Conservation (phyloP, 1,140 invertebrate species). For the Dendroctonus ponderosae region DNA sequence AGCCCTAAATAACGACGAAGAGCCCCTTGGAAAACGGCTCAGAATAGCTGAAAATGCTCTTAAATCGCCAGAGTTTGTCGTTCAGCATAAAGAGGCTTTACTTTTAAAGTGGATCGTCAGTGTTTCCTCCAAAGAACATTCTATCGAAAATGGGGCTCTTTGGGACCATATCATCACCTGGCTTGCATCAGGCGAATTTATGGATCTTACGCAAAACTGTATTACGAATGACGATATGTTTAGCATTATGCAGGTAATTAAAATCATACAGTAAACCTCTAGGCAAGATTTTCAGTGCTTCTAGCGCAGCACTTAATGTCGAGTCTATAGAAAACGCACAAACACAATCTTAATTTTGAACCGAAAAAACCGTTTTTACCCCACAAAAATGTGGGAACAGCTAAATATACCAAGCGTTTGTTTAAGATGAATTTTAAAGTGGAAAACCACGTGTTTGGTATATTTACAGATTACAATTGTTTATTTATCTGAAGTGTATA, state of each 20-base stretch:
- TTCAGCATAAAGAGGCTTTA: slow-evolving; percentile 36
- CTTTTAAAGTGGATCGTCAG: slow-evolving; percentile 41
- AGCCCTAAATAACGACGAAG: slow-evolving; percentile 36
- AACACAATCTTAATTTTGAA: neutral
- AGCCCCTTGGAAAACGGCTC: slow-evolving; percentile 42
- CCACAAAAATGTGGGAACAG: too few species aligned
- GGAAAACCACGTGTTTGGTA: too few species aligned
- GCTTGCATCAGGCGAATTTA: slow-evolving; percentile 35
- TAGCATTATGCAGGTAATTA: slow-evolving; percentile 30
- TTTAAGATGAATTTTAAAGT: too few species aligned
- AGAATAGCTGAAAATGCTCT: slow-evolving; percentile 43
- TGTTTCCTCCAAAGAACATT: neutral
- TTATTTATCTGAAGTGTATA: too few species aligned
- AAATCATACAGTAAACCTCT: neutral
- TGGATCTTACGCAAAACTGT: slow-evolving; percentile 35
- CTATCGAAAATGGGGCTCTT: slow-evolving; percentile 16
- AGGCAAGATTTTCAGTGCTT: neutral
- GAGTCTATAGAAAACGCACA: neutral
- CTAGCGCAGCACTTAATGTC: neutral
- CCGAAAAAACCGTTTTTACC: neutral
- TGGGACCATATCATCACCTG: slow-evolving; percentile 34
- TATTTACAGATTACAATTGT: too few species aligned
- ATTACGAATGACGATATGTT: slow-evolving; percentile 33
- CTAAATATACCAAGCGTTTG: too few species aligned
- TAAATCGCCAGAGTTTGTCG: slow-evolving; percentile 32